These are phyloP conservation scores for Corythornis madagascariensis DNA, from an alignment of 2,113 vertebrate genomes.

Conservation along the genomic window DNA sequence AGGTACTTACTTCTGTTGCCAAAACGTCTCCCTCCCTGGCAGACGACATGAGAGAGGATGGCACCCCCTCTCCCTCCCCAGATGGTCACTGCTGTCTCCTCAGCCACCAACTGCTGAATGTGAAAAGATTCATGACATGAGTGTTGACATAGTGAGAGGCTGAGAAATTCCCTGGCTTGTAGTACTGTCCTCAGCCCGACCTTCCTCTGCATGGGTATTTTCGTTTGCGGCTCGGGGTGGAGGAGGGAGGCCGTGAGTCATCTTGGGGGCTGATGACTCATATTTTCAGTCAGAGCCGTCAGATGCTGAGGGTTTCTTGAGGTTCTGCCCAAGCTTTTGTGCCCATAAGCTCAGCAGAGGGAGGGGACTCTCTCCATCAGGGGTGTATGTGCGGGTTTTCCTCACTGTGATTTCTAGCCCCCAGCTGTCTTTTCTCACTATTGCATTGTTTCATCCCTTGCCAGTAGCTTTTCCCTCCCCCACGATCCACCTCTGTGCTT, in stretches of 20 bases:
- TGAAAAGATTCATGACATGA: conserved; percentile 60
- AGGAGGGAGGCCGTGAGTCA: conserved; percentile 31
- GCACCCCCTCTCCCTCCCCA: conserved; percentile 16
- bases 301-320: not conserved
- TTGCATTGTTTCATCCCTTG: not conserved
- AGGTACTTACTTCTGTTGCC: conserved; percentile 23
- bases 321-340: not conserved
- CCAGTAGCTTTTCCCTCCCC: not conserved
- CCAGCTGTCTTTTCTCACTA: not conserved
- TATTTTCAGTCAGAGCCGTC: conserved; percentile 3
- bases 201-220: conserved; percentile 65
- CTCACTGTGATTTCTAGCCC: not conserved
- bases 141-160: conserved; percentile 60
- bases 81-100: conserved; percentile 49
- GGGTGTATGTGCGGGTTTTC: not conserved
- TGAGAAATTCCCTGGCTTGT: conserved; percentile 69
- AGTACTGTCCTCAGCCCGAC: conserved; percentile 60
- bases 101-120: conserved; percentile 52
- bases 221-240: not conserved
- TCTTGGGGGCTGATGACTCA: conserved; percentile 57
- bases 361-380: not conserved
- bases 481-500: not conserved
- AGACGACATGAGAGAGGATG: not conserved
- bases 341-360: not conserved
- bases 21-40: not conserved